Evolutionary conservation across 1,140 invertebrate species (phyloP).

Genomic region (Drosophila yakuba): DNA sequence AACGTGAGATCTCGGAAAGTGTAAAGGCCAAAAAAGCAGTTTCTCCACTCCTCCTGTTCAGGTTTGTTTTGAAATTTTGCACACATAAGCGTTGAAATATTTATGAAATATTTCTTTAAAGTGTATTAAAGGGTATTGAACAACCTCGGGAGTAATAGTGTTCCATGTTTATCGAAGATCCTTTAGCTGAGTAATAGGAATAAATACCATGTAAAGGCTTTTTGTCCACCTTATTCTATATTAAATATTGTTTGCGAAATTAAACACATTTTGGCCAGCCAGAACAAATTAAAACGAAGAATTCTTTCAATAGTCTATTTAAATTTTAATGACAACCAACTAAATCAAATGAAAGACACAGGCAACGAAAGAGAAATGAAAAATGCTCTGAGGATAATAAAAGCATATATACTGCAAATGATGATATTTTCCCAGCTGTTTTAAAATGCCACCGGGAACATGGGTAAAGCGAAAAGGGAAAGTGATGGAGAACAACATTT

Average conservation of each 20-base stretch:
- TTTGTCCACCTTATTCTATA: no score
- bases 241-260: background rate
- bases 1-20: no score
- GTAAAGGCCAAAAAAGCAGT: no score
- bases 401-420: constrained; percentile 23
- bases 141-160: no score
- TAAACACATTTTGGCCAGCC: background rate
- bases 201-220: background rate
- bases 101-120: no score
- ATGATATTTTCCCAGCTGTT: constrained; percentile 47
- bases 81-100: no score
- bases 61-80: no score
- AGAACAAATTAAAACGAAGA: constrained; percentile 6
- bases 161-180: no score
- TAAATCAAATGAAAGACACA: constrained; percentile 16
- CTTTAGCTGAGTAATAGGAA: no score
- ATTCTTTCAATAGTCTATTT: constrained; percentile 22
- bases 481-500: constrained; percentile 38
- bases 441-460: constrained; percentile 24
- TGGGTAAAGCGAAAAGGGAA: constrained; percentile 25
- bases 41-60: no score
- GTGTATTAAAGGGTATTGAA: no score
- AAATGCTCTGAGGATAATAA: constrained; percentile 38
- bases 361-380: constrained; percentile 16
- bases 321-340: constrained; percentile 29